A percentile compares a stretch with the other conserved stretches of the same genome.
Evolutionary conservation across 2,113 vertebrate genomes (phyloP).

Genomic region (Cyanoliseus patagonus): DNA sequence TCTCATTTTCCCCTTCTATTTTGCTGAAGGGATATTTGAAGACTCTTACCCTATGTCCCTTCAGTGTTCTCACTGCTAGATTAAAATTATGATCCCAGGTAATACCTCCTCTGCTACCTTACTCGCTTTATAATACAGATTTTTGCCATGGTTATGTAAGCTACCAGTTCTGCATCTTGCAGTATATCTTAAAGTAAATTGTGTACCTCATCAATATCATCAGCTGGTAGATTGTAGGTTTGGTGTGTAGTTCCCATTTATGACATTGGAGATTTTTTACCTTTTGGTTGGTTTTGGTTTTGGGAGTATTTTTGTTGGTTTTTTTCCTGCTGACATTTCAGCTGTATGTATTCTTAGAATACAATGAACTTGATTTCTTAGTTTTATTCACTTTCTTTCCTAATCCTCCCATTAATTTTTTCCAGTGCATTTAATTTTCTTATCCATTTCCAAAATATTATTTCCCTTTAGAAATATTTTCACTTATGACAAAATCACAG

Average conservation of each 20-base stretch:
- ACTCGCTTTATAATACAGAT: neutral
- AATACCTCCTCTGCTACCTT: neutral
- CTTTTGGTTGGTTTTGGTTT: neutral
- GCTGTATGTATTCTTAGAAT: neutral
- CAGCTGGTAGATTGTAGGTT: neutral
- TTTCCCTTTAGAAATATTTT: neutral
- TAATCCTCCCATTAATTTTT: neutral
- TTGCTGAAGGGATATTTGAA: neutral
- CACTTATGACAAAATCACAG: neutral
- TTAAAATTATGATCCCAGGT: neutral
- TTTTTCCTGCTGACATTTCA: neutral
- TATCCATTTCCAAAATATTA: neutral
- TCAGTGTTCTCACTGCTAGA: neutral
- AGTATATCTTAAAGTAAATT: neutral
- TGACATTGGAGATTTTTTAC: neutral
- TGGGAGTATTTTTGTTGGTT: neutral
- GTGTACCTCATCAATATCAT: neutral
- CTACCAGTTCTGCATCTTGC: neutral
- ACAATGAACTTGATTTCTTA: neutral
- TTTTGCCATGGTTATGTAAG: neutral
- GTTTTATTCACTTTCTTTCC: neutral
- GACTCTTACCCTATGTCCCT: neutral
- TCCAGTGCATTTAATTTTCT: neutral
- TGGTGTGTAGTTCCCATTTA: neutral
- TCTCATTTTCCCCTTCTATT: neutral